phyloP scores from a whole-genome alignment of 2,888 invertebrate genomes.

The Pseudococcus longispinus region DNA sequence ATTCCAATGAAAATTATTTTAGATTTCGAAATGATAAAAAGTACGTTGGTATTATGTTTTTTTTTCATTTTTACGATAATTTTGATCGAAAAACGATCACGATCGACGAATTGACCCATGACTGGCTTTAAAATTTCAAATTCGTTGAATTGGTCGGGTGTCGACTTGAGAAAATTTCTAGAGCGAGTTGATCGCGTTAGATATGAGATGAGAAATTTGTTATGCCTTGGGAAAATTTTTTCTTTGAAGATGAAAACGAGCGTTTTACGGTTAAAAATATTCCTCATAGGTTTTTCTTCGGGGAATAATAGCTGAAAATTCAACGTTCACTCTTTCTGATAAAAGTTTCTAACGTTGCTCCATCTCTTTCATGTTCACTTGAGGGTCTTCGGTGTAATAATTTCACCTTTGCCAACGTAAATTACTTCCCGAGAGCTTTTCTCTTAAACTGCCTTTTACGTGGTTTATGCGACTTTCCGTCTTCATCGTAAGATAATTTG shows the following conservation, averaged over 20 bases:
- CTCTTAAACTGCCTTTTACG: conserved; percentile 51
- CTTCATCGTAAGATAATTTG: conserved; percentile 50
- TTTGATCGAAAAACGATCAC: not conserved
- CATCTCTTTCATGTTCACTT: conserved; percentile 34
- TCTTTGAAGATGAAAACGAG: conserved; percentile 16
- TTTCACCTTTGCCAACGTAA: conserved; percentile 45
- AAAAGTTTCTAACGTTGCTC: conserved; percentile 11
- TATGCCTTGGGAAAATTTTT: not conserved
- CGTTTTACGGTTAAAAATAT: conserved; percentile 10
- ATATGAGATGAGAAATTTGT: not conserved
- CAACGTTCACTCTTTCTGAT: conserved; percentile 32
- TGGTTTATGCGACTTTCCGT: conserved; percentile 48
- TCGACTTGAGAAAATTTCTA: not conserved
- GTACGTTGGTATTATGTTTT: too few species aligned
- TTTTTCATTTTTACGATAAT: too few species aligned
- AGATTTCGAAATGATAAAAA: too few species aligned
- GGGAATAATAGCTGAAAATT: conserved; percentile 29
- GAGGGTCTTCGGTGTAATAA: conserved; percentile 45
- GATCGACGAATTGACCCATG: not conserved
- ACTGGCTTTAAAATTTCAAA: too few species aligned
- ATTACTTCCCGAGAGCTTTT: conserved; percentile 52
- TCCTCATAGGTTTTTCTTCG: conserved; percentile 28
- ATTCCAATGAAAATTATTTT: too few species aligned
- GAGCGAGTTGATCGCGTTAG: not conserved
- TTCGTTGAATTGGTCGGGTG: not conserved